Evolutionary conservation across 2,888 invertebrate species (phyloP).

Genomic region (Erebia epiphron): DNA sequence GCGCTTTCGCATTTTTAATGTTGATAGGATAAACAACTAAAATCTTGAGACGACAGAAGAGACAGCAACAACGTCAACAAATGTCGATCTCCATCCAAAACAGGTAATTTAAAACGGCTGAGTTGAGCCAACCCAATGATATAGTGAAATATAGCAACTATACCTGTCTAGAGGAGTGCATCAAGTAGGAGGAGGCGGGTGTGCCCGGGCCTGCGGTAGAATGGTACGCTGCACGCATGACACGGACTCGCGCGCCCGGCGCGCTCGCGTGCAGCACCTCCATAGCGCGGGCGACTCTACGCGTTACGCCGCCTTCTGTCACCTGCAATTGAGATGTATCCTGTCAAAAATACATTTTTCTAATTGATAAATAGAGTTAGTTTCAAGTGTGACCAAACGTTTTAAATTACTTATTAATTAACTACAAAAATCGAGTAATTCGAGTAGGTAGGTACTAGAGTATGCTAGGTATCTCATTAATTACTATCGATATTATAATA

Average conservation of each 20-base stretch:
- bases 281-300: slow-evolving; percentile 81
- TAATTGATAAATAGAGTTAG: too few relatives aligned
- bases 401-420: too few relatives aligned
- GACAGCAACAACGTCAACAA: neutral
- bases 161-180: slow-evolving; percentile 75
- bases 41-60: too few relatives aligned
- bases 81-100: neutral
- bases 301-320: slow-evolving; percentile 74
- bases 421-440: too few relatives aligned
- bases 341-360: neutral
- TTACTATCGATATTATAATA: neutral
- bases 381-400: too few relatives aligned
- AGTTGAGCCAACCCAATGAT: neutral
- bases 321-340: slow-evolving; percentile 54
- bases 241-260: slow-evolving; percentile 86
- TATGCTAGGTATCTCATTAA: neutral
- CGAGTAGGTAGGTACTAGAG: too few relatives aligned
- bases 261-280: slow-evolving; percentile 88
- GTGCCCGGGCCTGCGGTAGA: slow-evolving; percentile 69
- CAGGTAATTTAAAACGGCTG: neutral
- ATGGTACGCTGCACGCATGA: slow-evolving; percentile 85
- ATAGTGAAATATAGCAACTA: slow-evolving; percentile 19
- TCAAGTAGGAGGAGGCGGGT: slow-evolving; percentile 70
- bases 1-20: too few relatives aligned
- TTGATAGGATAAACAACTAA: too few relatives aligned